phyloP scores from a whole-genome alignment of 2,113 vertebrate species.

The Hydrochoerus hydrochaeris region DNA sequence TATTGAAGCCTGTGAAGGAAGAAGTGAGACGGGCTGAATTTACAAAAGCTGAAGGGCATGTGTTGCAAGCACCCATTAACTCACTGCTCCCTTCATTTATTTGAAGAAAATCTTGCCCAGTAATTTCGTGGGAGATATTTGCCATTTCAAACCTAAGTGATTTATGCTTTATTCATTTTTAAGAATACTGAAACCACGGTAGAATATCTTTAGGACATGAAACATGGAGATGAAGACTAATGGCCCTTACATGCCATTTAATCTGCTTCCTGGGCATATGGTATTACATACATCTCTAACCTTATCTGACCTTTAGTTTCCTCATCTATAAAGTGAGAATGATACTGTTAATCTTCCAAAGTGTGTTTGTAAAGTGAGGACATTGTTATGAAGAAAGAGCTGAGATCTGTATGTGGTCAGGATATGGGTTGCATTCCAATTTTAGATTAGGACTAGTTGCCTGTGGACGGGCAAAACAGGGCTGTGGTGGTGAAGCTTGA shows the following conservation, averaged over 20 bases:
- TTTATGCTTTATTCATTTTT: neutral
- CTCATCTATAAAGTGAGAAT: neutral
- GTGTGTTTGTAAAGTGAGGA: neutral
- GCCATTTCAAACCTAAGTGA: neutral
- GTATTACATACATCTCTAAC: neutral
- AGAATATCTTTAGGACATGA: neutral
- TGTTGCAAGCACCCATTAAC: neutral
- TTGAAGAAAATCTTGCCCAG: neutral
- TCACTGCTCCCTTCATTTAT: neutral
- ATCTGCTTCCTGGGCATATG: neutral
- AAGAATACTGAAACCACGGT: neutral
- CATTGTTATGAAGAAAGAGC: too few species aligned
- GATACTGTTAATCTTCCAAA: neutral
- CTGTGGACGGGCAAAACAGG: neutral
- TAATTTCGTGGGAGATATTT: neutral
- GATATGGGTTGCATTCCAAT: neutral
- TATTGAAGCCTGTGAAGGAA: neutral
- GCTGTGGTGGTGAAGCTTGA: accelerated
- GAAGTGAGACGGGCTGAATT: neutral
- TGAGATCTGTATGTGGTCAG: neutral
- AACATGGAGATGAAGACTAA: neutral
- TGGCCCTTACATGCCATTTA: neutral
- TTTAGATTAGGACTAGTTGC: neutral
- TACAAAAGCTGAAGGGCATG: neutral
- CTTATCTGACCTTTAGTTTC: neutral